These are phyloP conservation scores for Amblyjoppa fuscipennis DNA, from an alignment of 2,888 invertebrate genomes.

Conservation along the genomic window DNA sequence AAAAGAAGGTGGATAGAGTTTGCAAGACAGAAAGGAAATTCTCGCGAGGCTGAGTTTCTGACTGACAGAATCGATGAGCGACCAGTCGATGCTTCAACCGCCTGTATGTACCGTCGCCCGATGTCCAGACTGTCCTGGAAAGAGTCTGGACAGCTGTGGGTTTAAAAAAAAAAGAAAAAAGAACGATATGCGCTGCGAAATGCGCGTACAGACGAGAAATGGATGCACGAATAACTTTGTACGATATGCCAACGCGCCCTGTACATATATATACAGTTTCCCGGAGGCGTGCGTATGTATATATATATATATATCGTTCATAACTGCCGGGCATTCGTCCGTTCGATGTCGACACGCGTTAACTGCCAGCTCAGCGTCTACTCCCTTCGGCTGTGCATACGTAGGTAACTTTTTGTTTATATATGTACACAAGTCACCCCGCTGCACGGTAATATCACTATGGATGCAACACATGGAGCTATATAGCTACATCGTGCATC, in stretches of 20 bases:
- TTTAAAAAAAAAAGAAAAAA: conserved; percentile 14
- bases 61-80: conserved; percentile 65
- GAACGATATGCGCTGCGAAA: conserved; percentile 19
- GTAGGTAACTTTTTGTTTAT: conserved; percentile 26
- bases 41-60: conserved; percentile 24
- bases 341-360: conserved; percentile 61
- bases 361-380: conserved; percentile 54
- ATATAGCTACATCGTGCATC: not conserved
- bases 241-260: conserved; percentile 15
- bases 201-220: conserved; percentile 16
- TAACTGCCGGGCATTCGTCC: conserved; percentile 58
- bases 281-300: not conserved
- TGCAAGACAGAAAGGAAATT: conserved; percentile 32
- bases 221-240: conserved; percentile 29
- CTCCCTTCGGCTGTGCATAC: conserved; percentile 9
- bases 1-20: conserved; percentile 32
- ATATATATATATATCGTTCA: conserved; percentile 23
- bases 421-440: conserved; percentile 8
- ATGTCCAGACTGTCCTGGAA: conserved; percentile 35
- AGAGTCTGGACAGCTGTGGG: conserved; percentile 23
- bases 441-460: conserved; percentile 8
- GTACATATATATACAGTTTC: not conserved
- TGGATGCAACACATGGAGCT: not conserved
- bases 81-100: conserved; percentile 51
- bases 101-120: conserved; percentile 35